These are phyloP conservation scores for Noturus placidus DNA, from an alignment of 2,113 vertebrate species.

Conservation along the genomic window DNA sequence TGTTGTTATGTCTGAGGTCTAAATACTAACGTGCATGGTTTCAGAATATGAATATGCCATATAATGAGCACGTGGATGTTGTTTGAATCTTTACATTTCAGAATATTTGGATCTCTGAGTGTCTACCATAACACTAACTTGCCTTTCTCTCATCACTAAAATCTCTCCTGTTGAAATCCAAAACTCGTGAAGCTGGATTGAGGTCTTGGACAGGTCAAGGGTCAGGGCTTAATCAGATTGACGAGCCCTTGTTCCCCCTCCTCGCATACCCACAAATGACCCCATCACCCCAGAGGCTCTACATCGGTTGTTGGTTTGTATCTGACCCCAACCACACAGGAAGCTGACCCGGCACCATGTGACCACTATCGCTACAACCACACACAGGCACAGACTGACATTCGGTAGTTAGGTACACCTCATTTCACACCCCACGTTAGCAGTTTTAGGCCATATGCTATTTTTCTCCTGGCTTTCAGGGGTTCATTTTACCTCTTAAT, in stretches of 20 bases:
- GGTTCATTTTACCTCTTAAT: slow-evolving; percentile 14
- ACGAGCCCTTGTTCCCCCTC: not conserved
- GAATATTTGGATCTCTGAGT: not conserved
- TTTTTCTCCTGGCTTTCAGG: not conserved
- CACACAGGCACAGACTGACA: not conserved
- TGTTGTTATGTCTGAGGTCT: not conserved
- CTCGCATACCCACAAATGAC: slow-evolving; percentile 7
- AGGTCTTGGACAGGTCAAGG: slow-evolving; percentile 38
- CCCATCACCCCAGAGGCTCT: slow-evolving; percentile 21
- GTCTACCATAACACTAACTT: not conserved
- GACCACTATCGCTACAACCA: not conserved
- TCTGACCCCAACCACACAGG: slow-evolving; percentile 49
- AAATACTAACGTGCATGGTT: not conserved
- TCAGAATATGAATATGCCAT: not conserved
- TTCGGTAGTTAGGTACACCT: not conserved
- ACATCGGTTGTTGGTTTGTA: slow-evolving; percentile 33
- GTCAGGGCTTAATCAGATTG: slow-evolving; percentile 47
- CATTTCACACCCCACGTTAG: not conserved
- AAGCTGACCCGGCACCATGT: slow-evolving; percentile 9
- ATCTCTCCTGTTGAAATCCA: slow-evolving; percentile 6
- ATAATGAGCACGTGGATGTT: not conserved
- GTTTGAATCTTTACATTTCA: not conserved
- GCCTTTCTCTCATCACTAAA: not conserved
- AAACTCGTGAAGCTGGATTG: slow-evolving; percentile 1
- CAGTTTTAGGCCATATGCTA: not conserved